These are phyloP conservation scores for Pycnonotus jocosus DNA, from an alignment of 2,113 vertebrate genomes.

Conservation along the genomic window DNA sequence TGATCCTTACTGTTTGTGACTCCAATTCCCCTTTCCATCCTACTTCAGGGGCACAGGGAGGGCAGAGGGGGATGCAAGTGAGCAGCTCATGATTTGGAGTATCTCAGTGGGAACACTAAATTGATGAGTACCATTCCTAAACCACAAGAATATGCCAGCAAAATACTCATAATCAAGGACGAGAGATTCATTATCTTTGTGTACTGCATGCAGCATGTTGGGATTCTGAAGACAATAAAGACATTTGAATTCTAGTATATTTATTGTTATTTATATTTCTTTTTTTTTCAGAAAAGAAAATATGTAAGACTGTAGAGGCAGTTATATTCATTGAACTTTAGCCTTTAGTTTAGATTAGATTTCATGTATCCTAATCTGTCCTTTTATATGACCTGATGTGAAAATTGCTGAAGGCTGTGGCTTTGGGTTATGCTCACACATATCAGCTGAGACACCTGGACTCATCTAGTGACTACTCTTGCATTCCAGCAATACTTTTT, in stretches of 20 bases:
- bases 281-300: neutral
- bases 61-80: rapidly evolving
- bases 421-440: neutral
- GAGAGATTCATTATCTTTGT: neutral
- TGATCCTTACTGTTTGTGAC: neutral
- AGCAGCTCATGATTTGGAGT: neutral
- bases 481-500: neutral
- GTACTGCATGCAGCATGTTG: neutral
- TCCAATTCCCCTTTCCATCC: neutral
- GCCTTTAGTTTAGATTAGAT: neutral
- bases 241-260: neutral
- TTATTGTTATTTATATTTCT: neutral
- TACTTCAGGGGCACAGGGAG: neutral
- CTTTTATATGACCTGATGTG: neutral
- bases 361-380: neutral
- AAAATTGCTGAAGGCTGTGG: neutral
- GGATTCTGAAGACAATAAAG: neutral
- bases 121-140: neutral
- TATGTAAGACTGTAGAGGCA: neutral
- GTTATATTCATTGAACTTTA: neutral
- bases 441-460: neutral
- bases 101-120: neutral
- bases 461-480: neutral
- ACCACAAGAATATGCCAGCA: neutral
- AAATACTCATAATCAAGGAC: neutral